Conservation (phyloP, 2,113 vertebrate species). For the Lepisosteus oculatus region DNA sequence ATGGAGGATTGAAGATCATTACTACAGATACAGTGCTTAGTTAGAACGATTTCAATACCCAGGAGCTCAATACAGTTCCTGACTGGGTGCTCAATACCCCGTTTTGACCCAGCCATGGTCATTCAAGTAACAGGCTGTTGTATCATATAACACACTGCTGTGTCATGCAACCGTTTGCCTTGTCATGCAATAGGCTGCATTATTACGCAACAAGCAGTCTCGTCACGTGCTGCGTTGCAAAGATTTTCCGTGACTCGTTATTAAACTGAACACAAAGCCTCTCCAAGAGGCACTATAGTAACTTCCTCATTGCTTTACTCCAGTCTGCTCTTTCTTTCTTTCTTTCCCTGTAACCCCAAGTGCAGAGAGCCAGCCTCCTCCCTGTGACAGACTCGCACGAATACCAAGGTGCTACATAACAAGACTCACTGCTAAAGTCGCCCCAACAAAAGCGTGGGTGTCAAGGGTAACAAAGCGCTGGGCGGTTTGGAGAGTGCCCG, state of each 20-base stretch:
- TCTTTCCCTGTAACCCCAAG: not conserved
- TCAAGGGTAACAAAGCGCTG: not conserved
- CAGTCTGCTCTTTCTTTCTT: not conserved
- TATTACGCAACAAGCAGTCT: not conserved
- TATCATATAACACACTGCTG: too few relatives aligned
- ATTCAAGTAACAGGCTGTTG: too few relatives aligned
- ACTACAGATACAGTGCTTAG: too few relatives aligned
- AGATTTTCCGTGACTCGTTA: not conserved
- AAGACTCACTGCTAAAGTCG: not conserved
- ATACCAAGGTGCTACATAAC: not conserved
- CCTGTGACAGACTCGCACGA: not conserved
- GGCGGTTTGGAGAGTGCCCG: not conserved
- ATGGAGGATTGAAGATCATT: too few relatives aligned
- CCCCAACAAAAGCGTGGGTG: not conserved
- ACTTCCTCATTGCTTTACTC: conserved; percentile 1
- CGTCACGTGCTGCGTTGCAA: too few relatives aligned
- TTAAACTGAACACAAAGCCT: not conserved
- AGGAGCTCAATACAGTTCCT: too few relatives aligned
- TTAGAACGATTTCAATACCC: too few relatives aligned
- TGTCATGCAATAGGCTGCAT: not conserved
- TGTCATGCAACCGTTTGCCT: not conserved
- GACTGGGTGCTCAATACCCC: too few relatives aligned
- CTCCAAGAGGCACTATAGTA: not conserved
- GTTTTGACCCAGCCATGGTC: too few relatives aligned
- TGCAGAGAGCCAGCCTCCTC: not conserved